Base-by-base conservation (phyloP, 2,888 invertebrate genomes). In the Brachyptera risi region DNA sequence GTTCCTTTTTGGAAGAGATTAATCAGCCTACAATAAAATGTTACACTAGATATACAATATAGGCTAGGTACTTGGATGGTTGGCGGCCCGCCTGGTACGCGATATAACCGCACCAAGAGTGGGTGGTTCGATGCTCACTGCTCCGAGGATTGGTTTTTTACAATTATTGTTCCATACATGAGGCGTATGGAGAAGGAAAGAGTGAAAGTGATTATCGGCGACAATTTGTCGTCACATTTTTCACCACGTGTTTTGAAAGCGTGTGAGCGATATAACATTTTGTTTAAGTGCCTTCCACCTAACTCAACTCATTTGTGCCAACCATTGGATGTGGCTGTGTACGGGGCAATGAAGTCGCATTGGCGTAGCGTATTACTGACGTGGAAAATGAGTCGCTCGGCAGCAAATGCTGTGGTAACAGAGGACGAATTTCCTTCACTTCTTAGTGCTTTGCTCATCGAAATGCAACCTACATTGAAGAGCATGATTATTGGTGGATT, bases 221-320 rank as follows among this genome's bases (percentile, higher is more conserved):
- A 73, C 64, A 73, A 72, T 64, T 67, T 69, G 67, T 67, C 58
- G 11, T 62, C 61, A 27, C 68, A 70, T 35, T 47, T 68, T 15
- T 68, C 64, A 60, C 49, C 58, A 21, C 64, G 63, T 38, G 68
- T 72, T 54, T 27, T 72, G 7, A 54, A 66, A 31, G 15, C 59
- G 17, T 74, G 74, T 65, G 65, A 69, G 40, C 65, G 69, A 54
- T 68, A 73, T 63, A 67, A 72, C 65, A 73, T 74, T 58, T 62
- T 59, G 23, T 74, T 73, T 65, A 65, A 73, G 44, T 70, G 66
- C 61, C 63, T 73, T 37, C 71, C 72, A 24, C 68, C 72, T 23
- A 72, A 73, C 63, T 64, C 69, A 24, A 72, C 71, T 5, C 70
- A 69, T 50, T 57, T 69, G n/a, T 65, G 65, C 3, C 70, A 72